Evolutionary conservation across 2,797 vertebrate genomes (phyloP).

Genomic region (Enteromius viviparus): DNA sequence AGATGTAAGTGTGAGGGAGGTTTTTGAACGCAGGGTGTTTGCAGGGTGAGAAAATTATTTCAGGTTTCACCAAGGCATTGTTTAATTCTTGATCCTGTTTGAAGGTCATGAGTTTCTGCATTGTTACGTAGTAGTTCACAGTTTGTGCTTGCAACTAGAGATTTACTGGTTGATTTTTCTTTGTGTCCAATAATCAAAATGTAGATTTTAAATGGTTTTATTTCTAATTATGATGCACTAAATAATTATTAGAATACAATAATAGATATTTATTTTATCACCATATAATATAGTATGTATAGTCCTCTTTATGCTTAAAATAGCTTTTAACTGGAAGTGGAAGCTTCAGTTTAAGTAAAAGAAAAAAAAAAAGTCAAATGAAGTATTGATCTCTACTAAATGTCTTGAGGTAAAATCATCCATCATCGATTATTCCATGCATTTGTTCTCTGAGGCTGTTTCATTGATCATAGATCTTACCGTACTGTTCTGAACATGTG

Average conservation of each 20-base stretch:
- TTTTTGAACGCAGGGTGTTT: background rate
- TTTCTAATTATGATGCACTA: background rate
- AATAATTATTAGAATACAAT: background rate
- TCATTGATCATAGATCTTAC: background rate
- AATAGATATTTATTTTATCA: background rate
- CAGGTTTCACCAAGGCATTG: background rate
- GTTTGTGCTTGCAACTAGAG: background rate
- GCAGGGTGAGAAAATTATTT: background rate
- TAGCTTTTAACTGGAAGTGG: background rate
- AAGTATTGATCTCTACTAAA: background rate
- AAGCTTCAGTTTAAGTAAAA: background rate
- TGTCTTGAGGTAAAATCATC: constrained; percentile 9
- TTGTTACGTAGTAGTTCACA: background rate
- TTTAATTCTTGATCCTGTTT: background rate
- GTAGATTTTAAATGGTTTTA: constrained; percentile 2
- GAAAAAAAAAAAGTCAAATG: background rate
- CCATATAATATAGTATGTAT: background rate
- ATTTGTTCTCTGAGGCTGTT: constrained; percentile 3
- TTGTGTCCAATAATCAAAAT: background rate
- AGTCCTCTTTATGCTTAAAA: background rate
- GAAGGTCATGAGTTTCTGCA: background rate
- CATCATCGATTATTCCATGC: background rate
- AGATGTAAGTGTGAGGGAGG: background rate
- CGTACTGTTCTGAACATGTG: background rate
- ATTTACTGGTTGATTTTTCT: background rate